phyloP scores from a whole-genome alignment of 2,797 vertebrate genomes.

The Enteromius afrohamiltoni region DNA sequence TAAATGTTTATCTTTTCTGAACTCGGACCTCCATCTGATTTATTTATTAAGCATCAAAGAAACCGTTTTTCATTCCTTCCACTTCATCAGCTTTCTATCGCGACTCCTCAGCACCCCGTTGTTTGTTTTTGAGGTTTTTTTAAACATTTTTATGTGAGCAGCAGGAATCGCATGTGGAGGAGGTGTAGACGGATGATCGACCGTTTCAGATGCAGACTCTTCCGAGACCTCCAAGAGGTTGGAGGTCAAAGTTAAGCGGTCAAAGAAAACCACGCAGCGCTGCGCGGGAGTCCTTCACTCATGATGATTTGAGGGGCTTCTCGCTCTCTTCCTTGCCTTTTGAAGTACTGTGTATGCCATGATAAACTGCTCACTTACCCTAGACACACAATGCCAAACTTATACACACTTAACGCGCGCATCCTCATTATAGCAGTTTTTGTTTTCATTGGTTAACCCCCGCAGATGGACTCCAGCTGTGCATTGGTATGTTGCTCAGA shows the following conservation, averaged over 20 bases:
- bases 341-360: slow-evolving; percentile 8
- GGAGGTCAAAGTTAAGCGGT: slow-evolving; percentile 29
- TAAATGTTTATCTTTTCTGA: slow-evolving; percentile 45
- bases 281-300: slow-evolving; percentile 14
- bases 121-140: slow-evolving; percentile 30
- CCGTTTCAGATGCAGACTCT: slow-evolving; percentile 28
- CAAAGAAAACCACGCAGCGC: slow-evolving; percentile 11
- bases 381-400: slow-evolving; percentile 20
- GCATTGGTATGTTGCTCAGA: slow-evolving; percentile 3
- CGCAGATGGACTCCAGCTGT: slow-evolving; percentile 39
- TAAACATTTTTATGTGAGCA: slow-evolving; percentile 22
- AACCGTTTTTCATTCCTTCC: slow-evolving; percentile 22
- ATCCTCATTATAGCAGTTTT: slow-evolving; percentile 8
- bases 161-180: slow-evolving; percentile 28
- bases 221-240: slow-evolving; percentile 9
- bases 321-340: slow-evolving; percentile 20
- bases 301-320: slow-evolving; percentile 33
- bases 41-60: slow-evolving; percentile 49
- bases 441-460: slow-evolving; percentile 16
- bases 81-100: slow-evolving; percentile 33
- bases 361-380: slow-evolving; percentile 12
- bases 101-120: slow-evolving; percentile 7
- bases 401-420: slow-evolving; percentile 9
- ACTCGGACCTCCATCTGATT: slow-evolving; percentile 29
- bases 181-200: slow-evolving; percentile 25